Evolutionary conservation across 2,888 invertebrate genomes (phyloP).

Genomic region (Stenurella melanura): DNA sequence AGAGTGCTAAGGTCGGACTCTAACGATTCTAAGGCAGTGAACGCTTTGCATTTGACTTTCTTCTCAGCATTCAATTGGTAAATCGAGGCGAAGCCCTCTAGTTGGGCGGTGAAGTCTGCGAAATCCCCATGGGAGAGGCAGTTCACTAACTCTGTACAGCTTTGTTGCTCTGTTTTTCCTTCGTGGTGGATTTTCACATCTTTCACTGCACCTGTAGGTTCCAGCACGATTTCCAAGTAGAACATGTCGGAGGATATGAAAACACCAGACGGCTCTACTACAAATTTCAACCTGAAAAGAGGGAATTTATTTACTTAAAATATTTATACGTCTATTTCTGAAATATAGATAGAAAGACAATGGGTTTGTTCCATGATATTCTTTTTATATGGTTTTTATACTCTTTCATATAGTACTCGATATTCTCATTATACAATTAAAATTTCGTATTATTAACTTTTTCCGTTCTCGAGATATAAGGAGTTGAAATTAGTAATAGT

Average conservation of each 20-base stretch:
- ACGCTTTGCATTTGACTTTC: conserved; percentile 95
- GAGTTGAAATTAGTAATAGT: too few relatives aligned
- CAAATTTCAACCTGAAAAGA: conserved; percentile 84
- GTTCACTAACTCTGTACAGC: conserved; percentile 91
- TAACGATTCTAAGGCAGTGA: conserved; percentile 91
- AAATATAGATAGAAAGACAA: too few relatives aligned
- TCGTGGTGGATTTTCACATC: conserved; percentile 96
- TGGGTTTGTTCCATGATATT: too few relatives aligned
- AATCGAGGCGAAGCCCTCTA: conserved; percentile 88
- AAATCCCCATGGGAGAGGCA: conserved; percentile 91
- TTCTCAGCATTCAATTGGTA: conserved; percentile 96
- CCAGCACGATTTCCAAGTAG: conserved; percentile 92
- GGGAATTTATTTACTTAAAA: not conserved
- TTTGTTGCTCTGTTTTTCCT: conserved; percentile 88
- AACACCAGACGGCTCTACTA: conserved; percentile 86
- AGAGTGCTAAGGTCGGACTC: conserved; percentile 91
- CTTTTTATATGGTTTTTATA: too few relatives aligned
- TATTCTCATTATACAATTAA: too few relatives aligned
- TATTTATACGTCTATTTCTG: not conserved
- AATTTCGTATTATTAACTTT: too few relatives aligned
- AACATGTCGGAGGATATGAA: conserved; percentile 98
- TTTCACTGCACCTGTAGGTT: conserved; percentile 87
- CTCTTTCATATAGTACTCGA: too few relatives aligned
- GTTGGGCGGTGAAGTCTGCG: conserved; percentile 91
- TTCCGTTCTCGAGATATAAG: too few relatives aligned